Conservation (phyloP, 2,888 invertebrate species). For the Diplolepis rosae region DNA sequence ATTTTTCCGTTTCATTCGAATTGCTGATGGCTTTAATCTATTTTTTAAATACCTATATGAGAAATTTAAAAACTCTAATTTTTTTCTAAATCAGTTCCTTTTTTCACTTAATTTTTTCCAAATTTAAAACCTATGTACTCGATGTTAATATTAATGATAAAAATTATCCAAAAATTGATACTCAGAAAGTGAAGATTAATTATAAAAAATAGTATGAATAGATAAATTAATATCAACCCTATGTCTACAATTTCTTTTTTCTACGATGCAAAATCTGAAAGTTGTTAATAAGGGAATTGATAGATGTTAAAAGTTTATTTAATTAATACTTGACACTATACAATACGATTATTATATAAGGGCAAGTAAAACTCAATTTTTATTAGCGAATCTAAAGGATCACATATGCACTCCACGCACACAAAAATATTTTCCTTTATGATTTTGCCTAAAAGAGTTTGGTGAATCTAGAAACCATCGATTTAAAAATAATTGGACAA, state of each 20-base stretch:
- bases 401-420: constrained; percentile 10
- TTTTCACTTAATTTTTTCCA: too few species aligned
- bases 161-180: too few species aligned
- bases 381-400: constrained; percentile 17
- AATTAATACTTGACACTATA: not conserved
- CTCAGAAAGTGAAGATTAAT: too few species aligned
- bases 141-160: too few species aligned
- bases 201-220: too few species aligned
- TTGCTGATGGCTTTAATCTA: not conserved
- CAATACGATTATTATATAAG: not conserved
- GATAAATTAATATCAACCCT: too few species aligned
- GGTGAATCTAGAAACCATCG: not conserved
- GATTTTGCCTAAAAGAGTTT: not conserved
- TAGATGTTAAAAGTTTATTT: not conserved
- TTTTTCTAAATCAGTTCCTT: too few species aligned
- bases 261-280: too few species aligned
- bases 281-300: too few species aligned
- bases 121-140: too few species aligned
- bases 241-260: too few species aligned
- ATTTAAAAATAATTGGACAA: constrained; percentile 27
- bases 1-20: not conserved
- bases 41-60: not conserved
- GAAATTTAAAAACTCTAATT: not conserved
- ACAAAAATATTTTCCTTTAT: constrained; percentile 1
- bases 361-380: constrained; percentile 5